These are phyloP conservation scores for Spodoptera frugiperda DNA, from an alignment of 1,140 invertebrate genomes.

Conservation along the genomic window DNA sequence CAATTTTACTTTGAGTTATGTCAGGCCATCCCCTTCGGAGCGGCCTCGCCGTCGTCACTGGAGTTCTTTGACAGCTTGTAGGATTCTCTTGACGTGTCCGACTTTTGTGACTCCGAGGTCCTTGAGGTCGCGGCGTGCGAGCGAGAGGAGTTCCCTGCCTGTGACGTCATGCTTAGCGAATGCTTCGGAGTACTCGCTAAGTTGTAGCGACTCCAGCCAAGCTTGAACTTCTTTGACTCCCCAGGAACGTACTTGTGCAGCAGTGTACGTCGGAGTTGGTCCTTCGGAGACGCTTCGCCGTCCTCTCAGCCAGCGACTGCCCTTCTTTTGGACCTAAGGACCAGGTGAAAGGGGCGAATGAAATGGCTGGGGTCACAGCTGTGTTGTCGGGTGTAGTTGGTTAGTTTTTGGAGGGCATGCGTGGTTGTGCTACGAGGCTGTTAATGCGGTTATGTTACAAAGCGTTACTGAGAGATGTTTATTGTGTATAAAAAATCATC, in stretches of 20 bases:
- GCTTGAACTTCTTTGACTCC: slow-evolving; percentile 90
- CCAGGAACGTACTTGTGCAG: slow-evolving; percentile 86
- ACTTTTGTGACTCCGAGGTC: slow-evolving; percentile 97
- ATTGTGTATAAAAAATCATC: too few relatives aligned
- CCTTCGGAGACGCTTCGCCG: slow-evolving; percentile 85
- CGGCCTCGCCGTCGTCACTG: slow-evolving; percentile 82
- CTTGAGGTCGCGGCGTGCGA: slow-evolving; percentile 94
- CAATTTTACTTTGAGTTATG: slow-evolving; percentile 44
- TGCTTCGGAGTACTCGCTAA: slow-evolving; percentile 94
- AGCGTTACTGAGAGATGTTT: neutral
- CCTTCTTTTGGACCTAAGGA: slow-evolving; percentile 76
- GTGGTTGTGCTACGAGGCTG: neutral
- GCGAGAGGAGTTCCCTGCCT: slow-evolving; percentile 94
- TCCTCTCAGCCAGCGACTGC: slow-evolving; percentile 84
- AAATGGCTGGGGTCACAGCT: slow-evolving; percentile 31
- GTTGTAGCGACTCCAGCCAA: slow-evolving; percentile 95
- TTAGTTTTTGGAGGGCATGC: neutral
- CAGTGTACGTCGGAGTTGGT: slow-evolving; percentile 53
- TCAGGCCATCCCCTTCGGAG: slow-evolving; percentile 78
- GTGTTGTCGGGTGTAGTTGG: neutral
- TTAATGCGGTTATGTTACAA: neutral
- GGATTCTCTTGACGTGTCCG: slow-evolving; percentile 97
- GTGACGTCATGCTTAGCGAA: slow-evolving; percentile 97
- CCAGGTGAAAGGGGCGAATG: slow-evolving; percentile 35
- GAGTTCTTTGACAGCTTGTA: slow-evolving; percentile 96